A percentile compares a stretch with the other conserved stretches of the same genome.
phyloP scores from a whole-genome alignment of 1,140 invertebrate species.

The Phthorimaea operculella region DNA sequence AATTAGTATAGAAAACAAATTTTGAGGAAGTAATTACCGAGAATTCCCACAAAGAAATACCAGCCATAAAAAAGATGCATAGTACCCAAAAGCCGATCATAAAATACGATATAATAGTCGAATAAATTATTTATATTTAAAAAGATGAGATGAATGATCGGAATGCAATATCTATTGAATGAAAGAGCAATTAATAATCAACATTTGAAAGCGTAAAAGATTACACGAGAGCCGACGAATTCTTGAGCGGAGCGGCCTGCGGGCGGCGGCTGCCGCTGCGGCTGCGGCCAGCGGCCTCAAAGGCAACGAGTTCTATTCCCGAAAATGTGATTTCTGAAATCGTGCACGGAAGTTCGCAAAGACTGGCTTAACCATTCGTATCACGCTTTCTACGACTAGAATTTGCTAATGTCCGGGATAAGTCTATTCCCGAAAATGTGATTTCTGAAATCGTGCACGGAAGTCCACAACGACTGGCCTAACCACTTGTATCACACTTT shows the following conservation, averaged over 20 bases:
- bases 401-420: too few relatives aligned
- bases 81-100: background rate
- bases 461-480: too few relatives aligned
- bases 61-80: background rate
- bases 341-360: too few relatives aligned
- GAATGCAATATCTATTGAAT: slow-evolving; percentile 40
- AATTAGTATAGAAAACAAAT: too few relatives aligned
- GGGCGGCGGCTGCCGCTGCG: slow-evolving; percentile 16
- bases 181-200: slow-evolving; percentile 45
- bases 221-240: slow-evolving; percentile 37
- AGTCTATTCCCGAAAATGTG: too few relatives aligned
- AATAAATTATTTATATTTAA: slow-evolving; percentile 9
- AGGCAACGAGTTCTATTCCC: too few relatives aligned
- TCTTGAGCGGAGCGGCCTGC: slow-evolving; percentile 16
- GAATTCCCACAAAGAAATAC: background rate
- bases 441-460: too few relatives aligned
- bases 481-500: too few relatives aligned
- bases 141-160: slow-evolving; percentile 27
- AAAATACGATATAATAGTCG: background rate
- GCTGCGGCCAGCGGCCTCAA: background rate
- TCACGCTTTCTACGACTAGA: too few relatives aligned
- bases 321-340: too few relatives aligned
- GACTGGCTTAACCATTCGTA: too few relatives aligned
- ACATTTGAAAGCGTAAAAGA: slow-evolving; percentile 45
- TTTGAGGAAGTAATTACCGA: too few relatives aligned